Evolutionary conservation across 2,113 vertebrate genomes (phyloP).

Genomic region (Sterna hirundo): DNA sequence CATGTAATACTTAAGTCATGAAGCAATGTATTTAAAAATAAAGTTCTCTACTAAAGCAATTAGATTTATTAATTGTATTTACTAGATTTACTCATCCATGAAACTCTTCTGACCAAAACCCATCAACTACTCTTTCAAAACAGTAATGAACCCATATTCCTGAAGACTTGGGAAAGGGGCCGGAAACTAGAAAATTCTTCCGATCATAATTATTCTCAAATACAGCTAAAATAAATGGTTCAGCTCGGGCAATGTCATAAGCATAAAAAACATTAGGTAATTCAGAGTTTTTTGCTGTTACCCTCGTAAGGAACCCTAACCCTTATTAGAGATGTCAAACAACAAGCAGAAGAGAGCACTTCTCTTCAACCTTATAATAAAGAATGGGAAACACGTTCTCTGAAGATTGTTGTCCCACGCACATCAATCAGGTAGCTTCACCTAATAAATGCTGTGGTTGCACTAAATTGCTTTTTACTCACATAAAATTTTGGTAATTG

Average conservation of each 20-base stretch:
- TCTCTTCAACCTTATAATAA: neutral
- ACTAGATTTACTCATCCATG: neutral
- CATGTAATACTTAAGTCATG: neutral
- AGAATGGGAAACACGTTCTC: neutral
- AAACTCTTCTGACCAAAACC: neutral
- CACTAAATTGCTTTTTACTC: neutral
- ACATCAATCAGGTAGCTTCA: neutral
- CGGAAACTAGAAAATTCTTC: neutral
- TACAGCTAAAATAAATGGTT: neutral
- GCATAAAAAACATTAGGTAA: neutral
- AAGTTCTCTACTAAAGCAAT: neutral
- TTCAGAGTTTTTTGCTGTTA: slow-evolving; percentile 2
- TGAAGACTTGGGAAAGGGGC: neutral
- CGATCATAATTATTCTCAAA: neutral
- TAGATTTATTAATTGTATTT: neutral
- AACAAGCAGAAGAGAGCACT: neutral
- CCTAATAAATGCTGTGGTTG: neutral
- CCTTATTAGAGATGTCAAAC: neutral
- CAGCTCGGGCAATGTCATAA: neutral
- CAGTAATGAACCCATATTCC: neutral
- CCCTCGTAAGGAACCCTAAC: neutral
- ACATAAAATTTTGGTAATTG: neutral
- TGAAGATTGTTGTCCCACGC: neutral
- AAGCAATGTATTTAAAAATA: neutral
- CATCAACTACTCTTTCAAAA: neutral